Evolutionary conservation across 2,888 invertebrate species (phyloP).

Genomic region (Gymnocheta viridis): DNA sequence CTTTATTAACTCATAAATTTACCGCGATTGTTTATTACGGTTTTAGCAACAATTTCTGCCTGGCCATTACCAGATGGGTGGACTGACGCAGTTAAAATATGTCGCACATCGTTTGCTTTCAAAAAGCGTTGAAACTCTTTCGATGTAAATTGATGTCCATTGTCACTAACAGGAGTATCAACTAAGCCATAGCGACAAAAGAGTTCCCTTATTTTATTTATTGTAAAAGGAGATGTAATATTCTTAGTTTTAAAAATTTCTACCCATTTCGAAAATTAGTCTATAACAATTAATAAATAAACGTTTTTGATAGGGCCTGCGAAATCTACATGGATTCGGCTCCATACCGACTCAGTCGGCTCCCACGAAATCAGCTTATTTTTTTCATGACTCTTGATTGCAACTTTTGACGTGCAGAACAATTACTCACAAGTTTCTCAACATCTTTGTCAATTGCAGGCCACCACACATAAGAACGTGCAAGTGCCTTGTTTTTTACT

Average conservation of each 20-base stretch:
- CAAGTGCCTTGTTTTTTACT: slow-evolving; percentile 6
- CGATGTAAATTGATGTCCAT: slow-evolving; percentile 40
- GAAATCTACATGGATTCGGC: slow-evolving; percentile 32
- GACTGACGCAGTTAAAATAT: neutral
- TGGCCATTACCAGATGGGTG: slow-evolving; percentile 2
- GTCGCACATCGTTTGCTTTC: neutral
- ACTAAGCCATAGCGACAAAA: slow-evolving; percentile 40
- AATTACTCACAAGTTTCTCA: neutral
- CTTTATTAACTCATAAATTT: neutral
- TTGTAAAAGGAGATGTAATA: slow-evolving; percentile 33
- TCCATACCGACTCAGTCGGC: slow-evolving; percentile 35
- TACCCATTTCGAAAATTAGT: slow-evolving; percentile 32
- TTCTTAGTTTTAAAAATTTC: slow-evolving; percentile 40
- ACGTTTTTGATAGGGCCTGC: slow-evolving; percentile 39
- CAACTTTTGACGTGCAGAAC: neutral
- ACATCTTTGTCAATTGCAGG: slow-evolving; percentile 17
- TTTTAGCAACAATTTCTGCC: slow-evolving; percentile 1
- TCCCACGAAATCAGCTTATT: no score
- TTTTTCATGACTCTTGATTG: no score
- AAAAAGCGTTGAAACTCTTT: slow-evolving; percentile 27
- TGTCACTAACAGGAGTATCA: slow-evolving; percentile 31
- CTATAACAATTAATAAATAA: slow-evolving; percentile 30
- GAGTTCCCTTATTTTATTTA: slow-evolving; percentile 23
- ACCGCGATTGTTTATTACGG: slow-evolving; percentile 3
- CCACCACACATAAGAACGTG: slow-evolving; percentile 27